phyloP scores from a whole-genome alignment of 2,113 vertebrate genomes.

The Aythya baeri region DNA sequence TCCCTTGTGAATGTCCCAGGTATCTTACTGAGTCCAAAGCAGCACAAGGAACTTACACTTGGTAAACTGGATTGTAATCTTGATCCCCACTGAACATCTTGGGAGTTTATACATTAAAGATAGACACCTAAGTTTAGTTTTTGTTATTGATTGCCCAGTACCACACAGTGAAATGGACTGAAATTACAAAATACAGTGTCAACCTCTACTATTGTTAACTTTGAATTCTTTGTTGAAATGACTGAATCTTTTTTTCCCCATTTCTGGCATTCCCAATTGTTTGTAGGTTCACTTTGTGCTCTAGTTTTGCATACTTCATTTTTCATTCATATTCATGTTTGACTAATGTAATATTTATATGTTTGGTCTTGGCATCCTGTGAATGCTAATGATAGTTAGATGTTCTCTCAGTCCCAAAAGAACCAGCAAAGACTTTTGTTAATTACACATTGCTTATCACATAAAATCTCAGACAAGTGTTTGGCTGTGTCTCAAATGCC shows the following conservation, averaged over 20 bases:
- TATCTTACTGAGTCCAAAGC: neutral
- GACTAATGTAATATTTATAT: conserved; percentile 59
- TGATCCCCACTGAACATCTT: neutral
- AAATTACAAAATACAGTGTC: neutral
- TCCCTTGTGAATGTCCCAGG: neutral
- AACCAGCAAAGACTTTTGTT: conserved; percentile 47
- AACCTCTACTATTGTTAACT: neutral
- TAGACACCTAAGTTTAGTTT: neutral
- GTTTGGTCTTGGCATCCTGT: conserved; percentile 45
- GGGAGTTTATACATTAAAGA: neutral
- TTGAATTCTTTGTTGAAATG: neutral
- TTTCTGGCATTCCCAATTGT: conserved; percentile 20
- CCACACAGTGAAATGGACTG: neutral
- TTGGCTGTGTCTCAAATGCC: conserved; percentile 35
- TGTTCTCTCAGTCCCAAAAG: conserved; percentile 33
- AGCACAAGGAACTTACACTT: neutral
- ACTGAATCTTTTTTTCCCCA: neutral
- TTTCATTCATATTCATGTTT: conserved; percentile 55
- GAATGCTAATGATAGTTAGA: conserved; percentile 37
- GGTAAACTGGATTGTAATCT: neutral
- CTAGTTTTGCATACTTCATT: conserved; percentile 13
- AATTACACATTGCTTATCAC: conserved; percentile 42
- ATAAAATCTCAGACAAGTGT: conserved; percentile 29
- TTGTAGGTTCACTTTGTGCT: conserved; percentile 9
- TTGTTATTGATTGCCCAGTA: neutral